A percentile compares a stretch with the other conserved stretches of the same genome.
phyloP scores from a whole-genome alignment of 1,140 invertebrate species.

The Meloidogyne hapla region DNA sequence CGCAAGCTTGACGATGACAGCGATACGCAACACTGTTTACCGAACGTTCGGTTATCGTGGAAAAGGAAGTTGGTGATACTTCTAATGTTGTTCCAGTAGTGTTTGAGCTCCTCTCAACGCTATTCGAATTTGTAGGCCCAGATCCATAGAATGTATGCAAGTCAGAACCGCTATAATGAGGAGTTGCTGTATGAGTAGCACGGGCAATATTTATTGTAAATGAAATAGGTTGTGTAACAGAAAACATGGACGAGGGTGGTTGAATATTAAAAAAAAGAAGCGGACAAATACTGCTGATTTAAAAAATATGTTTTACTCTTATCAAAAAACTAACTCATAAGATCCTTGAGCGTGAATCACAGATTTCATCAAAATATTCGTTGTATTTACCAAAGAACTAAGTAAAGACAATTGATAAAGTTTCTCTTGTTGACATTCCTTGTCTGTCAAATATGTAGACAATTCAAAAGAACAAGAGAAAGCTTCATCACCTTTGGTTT shows the following conservation, averaged over 20 bases:
- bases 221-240: background rate
- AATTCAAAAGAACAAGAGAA: constrained; percentile 13
- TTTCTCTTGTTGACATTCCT: background rate
- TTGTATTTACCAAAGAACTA: constrained; percentile 8
- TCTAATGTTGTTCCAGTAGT: constrained; percentile 1
- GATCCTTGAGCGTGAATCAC: background rate
- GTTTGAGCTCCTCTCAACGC: background rate
- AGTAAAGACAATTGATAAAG: constrained; percentile 19
- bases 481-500: constrained; percentile 4
- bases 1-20: constrained; percentile 31
- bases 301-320: background rate
- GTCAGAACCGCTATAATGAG: background rate
- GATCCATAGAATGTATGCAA: too few relatives aligned
- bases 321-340: background rate
- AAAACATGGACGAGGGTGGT: background rate
- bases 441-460: background rate
- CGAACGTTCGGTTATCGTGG: constrained; percentile 15
- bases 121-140: background rate
- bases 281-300: constrained; percentile 13
- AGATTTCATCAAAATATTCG: constrained; percentile 24
- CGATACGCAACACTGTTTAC: constrained; percentile 29
- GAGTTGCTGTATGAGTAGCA: background rate
- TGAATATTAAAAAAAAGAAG: constrained; percentile 14
- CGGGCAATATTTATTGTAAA: background rate
- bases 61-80: background rate